Conservation (phyloP, 2,113 vertebrate genomes). For the Pedetes capensis region DNA sequence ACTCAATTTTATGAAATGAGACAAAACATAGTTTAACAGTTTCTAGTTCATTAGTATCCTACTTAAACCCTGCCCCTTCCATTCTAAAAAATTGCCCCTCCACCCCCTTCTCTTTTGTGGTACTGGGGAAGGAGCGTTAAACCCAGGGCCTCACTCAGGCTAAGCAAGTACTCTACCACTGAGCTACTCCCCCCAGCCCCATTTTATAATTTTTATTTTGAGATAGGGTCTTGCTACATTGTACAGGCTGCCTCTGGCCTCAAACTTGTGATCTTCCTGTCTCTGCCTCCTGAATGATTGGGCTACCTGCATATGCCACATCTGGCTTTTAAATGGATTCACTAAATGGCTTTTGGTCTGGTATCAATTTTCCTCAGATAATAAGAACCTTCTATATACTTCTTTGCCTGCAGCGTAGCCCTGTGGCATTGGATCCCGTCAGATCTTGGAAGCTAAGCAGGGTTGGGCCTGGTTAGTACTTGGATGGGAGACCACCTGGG, state of each 20-base stretch:
- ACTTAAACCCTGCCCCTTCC: background rate
- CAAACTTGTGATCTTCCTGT: background rate
- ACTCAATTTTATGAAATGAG: conserved; percentile 35
- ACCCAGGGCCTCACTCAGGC: too few species aligned
- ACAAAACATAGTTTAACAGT: background rate
- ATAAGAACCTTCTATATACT: background rate
- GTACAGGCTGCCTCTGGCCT: background rate
- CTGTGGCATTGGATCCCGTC: too few species aligned
- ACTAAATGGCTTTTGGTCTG: background rate
- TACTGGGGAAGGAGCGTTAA: too few species aligned
- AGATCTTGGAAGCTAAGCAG: too few species aligned
- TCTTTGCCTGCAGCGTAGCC: too few species aligned
- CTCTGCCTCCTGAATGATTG: background rate
- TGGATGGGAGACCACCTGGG: too few species aligned
- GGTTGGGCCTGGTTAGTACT: too few species aligned
- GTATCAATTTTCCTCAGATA: background rate
- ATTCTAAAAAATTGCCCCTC: background rate
- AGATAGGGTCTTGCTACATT: background rate
- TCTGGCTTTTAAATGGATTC: conserved; percentile 33
- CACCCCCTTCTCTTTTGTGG: too few species aligned
- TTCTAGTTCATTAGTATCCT: background rate
- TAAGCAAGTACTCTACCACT: too few species aligned
- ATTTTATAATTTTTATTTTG: too few species aligned
- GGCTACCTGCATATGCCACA: background rate
- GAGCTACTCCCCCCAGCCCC: too few species aligned